A percentile compares a stretch with the other conserved stretches of the same genome.
phyloP scores from a whole-genome alignment of 2,797 vertebrate genomes.

The Cirrhinus mrigala region DNA sequence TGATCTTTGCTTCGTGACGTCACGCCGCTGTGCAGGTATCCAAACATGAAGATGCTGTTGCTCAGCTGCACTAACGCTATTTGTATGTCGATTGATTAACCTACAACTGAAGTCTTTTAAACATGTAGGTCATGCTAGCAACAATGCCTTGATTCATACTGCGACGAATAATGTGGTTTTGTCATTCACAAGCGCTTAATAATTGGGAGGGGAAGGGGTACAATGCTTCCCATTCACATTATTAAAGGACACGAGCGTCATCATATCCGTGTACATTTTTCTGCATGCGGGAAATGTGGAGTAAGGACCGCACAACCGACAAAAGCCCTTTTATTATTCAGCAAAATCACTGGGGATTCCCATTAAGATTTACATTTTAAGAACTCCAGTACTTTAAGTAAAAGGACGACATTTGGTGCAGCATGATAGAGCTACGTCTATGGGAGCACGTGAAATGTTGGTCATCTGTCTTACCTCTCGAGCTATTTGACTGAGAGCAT shows the following conservation, averaged over 20 bases:
- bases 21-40: slow-evolving; percentile 38
- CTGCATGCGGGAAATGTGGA: background rate
- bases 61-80: background rate
- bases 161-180: slow-evolving; percentile 51
- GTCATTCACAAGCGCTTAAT: slow-evolving; percentile 22
- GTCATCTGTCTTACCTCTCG: slow-evolving; percentile 81
- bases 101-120: slow-evolving; percentile 27
- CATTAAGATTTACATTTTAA: background rate
- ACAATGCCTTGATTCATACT: slow-evolving; percentile 48
- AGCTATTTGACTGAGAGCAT: slow-evolving; percentile 87
- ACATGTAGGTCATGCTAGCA: slow-evolving; percentile 59
- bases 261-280: background rate
- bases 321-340: background rate
- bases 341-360: background rate
- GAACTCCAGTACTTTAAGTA: background rate
- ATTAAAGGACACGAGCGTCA: slow-evolving; percentile 11
- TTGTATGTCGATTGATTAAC: background rate
- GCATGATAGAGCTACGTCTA: slow-evolving; percentile 25
- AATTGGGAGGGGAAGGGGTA: background rate
- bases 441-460: background rate
- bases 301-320: background rate
- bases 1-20: slow-evolving; percentile 25
- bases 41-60: slow-evolving; percentile 5
- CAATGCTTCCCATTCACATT: slow-evolving; percentile 16
- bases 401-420: slow-evolving; percentile 53